phyloP scores from a whole-genome alignment of 2,888 invertebrate genomes.

The Melinopterus prodromus region DNA sequence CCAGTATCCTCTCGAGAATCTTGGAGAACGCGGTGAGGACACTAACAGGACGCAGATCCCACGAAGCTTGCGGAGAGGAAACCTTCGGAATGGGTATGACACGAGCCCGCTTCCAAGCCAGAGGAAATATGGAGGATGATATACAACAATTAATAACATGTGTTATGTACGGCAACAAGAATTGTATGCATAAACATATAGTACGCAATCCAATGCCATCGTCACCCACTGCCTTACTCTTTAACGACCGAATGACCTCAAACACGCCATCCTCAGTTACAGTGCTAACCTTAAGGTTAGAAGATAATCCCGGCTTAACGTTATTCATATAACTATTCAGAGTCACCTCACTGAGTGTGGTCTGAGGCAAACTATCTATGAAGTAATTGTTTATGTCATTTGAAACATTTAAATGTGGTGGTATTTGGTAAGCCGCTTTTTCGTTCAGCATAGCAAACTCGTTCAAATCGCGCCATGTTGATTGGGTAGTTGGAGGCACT shows the following conservation, averaged over 20 bases:
- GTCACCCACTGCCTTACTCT: background rate
- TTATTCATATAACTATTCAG: background rate
- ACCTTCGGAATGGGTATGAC: conserved; percentile 7
- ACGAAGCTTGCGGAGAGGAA: background rate
- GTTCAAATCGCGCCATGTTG: background rate
- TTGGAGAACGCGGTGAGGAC: conserved; percentile 14
- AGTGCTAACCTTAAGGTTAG: background rate
- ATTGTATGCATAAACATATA: conserved; percentile 6
- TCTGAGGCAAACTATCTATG: background rate
- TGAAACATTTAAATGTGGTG: background rate
- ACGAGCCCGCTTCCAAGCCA: conserved; percentile 7
- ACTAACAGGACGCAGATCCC: conserved; percentile 16
- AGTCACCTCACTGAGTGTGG: background rate
- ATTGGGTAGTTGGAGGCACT: background rate
- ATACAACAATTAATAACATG: conserved; percentile 21
- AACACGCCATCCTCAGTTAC: background rate
- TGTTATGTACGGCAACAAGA: background rate
- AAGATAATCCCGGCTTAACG: background rate
- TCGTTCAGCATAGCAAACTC: background rate
- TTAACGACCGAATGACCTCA: background rate
- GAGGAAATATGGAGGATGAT: background rate
- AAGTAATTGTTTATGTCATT: background rate
- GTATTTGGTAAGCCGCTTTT: background rate
- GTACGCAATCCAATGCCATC: background rate
- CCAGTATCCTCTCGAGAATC: background rate